Percentiles rank a stretch among this genome's conserved stretches.
These are phyloP conservation scores for Nyctalus aviator DNA, from an alignment of 2,797 vertebrate species.

Conservation along the genomic window DNA sequence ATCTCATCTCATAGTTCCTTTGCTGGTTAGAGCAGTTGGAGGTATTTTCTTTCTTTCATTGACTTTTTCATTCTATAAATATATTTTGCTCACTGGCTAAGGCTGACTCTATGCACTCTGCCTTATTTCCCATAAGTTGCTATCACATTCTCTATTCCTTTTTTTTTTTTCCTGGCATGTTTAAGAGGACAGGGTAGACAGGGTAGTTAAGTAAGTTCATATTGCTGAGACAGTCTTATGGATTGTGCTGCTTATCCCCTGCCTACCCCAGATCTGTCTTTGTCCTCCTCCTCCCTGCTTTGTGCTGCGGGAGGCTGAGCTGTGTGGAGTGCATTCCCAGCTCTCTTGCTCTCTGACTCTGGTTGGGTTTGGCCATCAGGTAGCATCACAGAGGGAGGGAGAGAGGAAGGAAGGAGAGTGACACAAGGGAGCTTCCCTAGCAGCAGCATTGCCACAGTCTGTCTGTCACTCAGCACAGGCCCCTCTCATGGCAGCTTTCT, in stretches of 20 bases:
- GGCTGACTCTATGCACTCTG: background rate
- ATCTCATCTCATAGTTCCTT: background rate
- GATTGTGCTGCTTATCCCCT: background rate
- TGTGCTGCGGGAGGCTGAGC: background rate
- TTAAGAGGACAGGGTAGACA: background rate
- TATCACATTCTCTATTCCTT: background rate
- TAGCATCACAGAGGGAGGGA: background rate
- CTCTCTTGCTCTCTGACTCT: background rate
- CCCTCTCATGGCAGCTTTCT: background rate
- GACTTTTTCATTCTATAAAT: conserved; percentile 54
- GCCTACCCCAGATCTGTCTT: background rate
- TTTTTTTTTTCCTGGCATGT: background rate
- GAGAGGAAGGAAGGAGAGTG: background rate
- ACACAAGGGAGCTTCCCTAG: background rate
- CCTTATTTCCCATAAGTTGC: background rate
- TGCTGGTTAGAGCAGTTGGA: background rate
- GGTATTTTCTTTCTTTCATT: background rate
- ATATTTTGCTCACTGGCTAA: background rate
- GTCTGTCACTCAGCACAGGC: background rate
- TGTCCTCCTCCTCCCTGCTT: background rate
- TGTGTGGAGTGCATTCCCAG: accelerated
- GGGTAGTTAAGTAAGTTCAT: background rate
- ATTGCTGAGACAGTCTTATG: background rate
- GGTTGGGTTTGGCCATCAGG: background rate
- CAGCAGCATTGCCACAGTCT: background rate